Conservation (phyloP, 2,797 vertebrate genomes). For the Myotis daubentonii region DNA sequence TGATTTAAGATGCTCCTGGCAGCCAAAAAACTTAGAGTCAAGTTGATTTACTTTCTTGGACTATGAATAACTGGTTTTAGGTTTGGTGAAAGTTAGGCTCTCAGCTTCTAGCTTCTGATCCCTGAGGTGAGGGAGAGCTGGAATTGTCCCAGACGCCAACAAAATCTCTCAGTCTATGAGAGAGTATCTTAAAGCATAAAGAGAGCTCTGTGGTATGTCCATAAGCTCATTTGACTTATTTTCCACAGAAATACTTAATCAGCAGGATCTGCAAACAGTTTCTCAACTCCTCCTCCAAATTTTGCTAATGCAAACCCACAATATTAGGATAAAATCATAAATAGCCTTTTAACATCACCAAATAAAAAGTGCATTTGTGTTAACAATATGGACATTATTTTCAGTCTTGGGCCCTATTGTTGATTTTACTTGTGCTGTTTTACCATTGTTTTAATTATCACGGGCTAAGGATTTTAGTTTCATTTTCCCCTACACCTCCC, state of each 20-base stretch:
- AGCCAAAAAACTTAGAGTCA: background rate
- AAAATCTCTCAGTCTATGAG: background rate
- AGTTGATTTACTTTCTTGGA: background rate
- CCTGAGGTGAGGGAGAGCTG: background rate
- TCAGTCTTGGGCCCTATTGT: background rate
- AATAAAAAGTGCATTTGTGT: constrained; percentile 41
- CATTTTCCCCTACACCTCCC: constrained; percentile 39
- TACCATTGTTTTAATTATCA: background rate
- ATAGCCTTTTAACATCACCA: background rate
- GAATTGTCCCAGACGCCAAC: background rate
- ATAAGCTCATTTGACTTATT: background rate
- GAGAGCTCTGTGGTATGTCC: background rate
- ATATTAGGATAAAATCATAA: constrained; percentile 2
- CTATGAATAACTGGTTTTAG: background rate
- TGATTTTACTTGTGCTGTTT: constrained; percentile 44
- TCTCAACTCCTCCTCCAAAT: background rate
- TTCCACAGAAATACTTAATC: background rate
- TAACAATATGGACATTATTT: constrained; percentile 40
- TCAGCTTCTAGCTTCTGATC: background rate
- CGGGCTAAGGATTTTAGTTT: constrained; percentile 1
- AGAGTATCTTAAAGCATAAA: background rate
- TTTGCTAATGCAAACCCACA: background rate
- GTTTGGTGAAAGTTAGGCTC: background rate
- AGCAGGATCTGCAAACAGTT: background rate
- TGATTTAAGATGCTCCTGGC: background rate